Evolutionary conservation across 2,113 vertebrate species (phyloP).

Genomic region (Oreotrochilus melanogaster): DNA sequence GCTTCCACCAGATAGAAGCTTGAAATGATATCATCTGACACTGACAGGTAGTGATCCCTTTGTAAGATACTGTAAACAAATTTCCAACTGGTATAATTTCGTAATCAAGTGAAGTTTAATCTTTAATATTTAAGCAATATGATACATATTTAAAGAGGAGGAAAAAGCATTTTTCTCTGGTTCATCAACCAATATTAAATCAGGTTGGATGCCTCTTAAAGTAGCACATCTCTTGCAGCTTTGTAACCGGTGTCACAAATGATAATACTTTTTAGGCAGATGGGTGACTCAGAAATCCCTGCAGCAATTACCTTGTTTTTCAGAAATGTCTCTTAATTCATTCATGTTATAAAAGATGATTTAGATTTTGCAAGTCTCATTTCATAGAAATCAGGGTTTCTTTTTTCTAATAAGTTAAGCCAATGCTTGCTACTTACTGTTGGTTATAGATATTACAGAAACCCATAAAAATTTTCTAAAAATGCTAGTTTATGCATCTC

Average conservation of each 20-base stretch:
- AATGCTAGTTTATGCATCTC: background rate
- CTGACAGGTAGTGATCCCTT: slow-evolving; percentile 1
- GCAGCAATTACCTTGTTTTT: slow-evolving; percentile 17
- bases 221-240: background rate
- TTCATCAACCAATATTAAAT: slow-evolving; percentile 4
- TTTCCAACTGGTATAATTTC: slow-evolving; percentile 7
- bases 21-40: background rate
- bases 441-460: background rate
- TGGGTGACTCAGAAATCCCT: background rate
- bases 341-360: background rate
- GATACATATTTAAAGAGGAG: slow-evolving; percentile 25
- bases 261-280: background rate
- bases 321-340: background rate
- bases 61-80: slow-evolving; percentile 34
- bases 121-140: slow-evolving; percentile 47
- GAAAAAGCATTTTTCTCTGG: background rate
- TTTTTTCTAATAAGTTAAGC: background rate
- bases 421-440: background rate
- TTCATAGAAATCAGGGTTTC: background rate
- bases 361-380: background rate
- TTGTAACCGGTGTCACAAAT: background rate
- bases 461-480: background rate
- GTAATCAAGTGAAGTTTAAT: background rate
- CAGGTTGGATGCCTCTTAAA: background rate
- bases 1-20: slow-evolving; percentile 17